phyloP scores from a whole-genome alignment of 2,797 vertebrate species.

The Orestias chungarensis region DNA sequence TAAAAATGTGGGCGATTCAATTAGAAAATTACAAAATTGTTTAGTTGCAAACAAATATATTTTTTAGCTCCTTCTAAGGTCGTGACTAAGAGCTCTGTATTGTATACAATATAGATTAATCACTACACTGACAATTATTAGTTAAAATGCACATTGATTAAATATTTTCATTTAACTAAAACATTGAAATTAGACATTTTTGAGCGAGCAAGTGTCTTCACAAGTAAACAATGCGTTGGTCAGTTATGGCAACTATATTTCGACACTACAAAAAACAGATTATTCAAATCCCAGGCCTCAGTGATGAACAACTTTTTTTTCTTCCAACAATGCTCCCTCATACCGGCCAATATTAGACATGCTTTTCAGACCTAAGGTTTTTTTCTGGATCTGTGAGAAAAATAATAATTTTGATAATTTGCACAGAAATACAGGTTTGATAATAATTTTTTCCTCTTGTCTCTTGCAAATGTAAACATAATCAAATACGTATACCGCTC shows the following conservation, averaged over 20 bases:
- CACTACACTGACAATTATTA: no score
- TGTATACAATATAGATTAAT: no score
- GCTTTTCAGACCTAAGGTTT: background rate
- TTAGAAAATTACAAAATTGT: no score
- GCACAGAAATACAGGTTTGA: background rate
- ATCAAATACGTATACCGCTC: no score
- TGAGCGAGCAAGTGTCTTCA: background rate
- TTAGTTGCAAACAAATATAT: no score
- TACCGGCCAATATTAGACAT: background rate
- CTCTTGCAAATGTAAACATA: background rate
- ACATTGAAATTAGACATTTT: background rate
- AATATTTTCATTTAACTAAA: background rate
- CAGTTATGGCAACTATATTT: background rate
- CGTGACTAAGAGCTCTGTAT: no score
- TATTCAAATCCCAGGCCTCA: slow-evolving; percentile 18
- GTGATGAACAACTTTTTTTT: slow-evolving; percentile 5
- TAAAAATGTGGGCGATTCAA: no score
- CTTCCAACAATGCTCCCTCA: background rate
- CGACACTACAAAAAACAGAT: slow-evolving; percentile 1
- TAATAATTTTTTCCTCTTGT: background rate
- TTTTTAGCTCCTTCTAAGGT: no score
- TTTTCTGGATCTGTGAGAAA: background rate
- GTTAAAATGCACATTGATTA: no score
- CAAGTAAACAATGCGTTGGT: slow-evolving; percentile 7
- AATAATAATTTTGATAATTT: background rate